Evolutionary conservation across 2,797 vertebrate species (phyloP), one percentile per base, ranked within the genome.

Genomic region (Amniataba percoides): DNA sequence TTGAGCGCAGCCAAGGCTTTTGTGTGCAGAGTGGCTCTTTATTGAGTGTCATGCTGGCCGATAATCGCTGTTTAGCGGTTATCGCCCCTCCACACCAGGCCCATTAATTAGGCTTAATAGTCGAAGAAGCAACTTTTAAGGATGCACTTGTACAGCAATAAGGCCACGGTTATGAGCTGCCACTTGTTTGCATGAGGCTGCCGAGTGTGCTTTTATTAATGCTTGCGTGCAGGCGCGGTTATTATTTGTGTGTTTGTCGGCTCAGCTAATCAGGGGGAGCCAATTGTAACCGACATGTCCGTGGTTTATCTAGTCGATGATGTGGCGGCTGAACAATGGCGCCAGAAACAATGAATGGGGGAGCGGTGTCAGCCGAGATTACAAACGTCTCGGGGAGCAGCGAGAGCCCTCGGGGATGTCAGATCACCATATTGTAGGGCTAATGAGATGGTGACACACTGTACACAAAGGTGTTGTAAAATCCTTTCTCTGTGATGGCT

Each of bases 61-160:
- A 92, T 88, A 92, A 94, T 91, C 87, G 79, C 93, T 88, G 84
- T 88, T 92, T 84, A 87, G 90, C 71, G 79, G 86, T 93, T 93
- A 94, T 94, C 90, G 77, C 84, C 82, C 78, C 78, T 88, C 85
- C 90, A 92, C 91, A 92, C 93, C 91, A 90, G 87, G 91, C 85
- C 80, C 74, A 92, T 93, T 95, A 94, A 96, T 95, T 94, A 95
- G 90, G 85, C 91, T 93, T 93, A 95, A 93, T 93, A 91, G 92
- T 89, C 83, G 77, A 87, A 90, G 86, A 90, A 85, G 88, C 89
- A 89, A 92, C 91, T 92, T 91, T 92, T 89, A 93, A 92, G 87
- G 89, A 90, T 71, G 71, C 88, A 86, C 89, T 88, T 77, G 82
- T 82, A 58, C 81, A 69, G 80, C 74, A 86, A 75, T 74, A 78